Conservation (phyloP, 2,113 vertebrate species). For the Xiphophorus hellerii region DNA sequence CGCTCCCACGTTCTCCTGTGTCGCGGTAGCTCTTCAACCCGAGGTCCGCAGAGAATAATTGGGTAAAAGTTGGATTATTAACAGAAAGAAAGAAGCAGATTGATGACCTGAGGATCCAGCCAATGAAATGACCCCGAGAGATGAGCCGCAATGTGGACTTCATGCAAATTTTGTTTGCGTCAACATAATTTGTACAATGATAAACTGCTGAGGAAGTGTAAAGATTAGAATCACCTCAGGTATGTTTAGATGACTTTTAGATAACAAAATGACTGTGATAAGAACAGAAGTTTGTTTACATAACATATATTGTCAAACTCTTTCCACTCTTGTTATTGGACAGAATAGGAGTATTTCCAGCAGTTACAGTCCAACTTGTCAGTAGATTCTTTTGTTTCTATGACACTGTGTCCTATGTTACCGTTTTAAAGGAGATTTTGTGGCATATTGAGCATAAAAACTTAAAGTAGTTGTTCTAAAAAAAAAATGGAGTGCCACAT, state of each 20-base stretch:
- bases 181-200: neutral
- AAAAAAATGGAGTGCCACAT: too few species aligned
- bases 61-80: constrained; percentile 28
- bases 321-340: neutral
- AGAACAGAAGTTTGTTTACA: neutral
- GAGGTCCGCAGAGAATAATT: constrained; percentile 31
- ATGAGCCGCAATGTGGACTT: constrained; percentile 11
- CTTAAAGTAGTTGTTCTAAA: too few species aligned
- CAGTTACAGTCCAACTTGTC: too few species aligned
- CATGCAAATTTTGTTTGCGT: constrained; percentile 19
- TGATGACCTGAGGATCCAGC: constrained; percentile 6
- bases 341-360: neutral
- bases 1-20: constrained; percentile 1
- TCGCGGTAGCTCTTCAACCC: constrained; percentile 10
- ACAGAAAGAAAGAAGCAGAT: constrained; percentile 16
- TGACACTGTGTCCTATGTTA: too few species aligned
- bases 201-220: constrained; percentile 9
- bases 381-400: too few species aligned
- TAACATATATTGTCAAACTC: neutral
- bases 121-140: neutral
- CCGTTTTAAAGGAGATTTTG: too few species aligned
- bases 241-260: neutral
- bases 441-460: too few species aligned
- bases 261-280: neutral
- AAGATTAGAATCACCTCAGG: neutral